Conservation (phyloP, 2,113 vertebrate species). For the Istiophorus platypterus region DNA sequence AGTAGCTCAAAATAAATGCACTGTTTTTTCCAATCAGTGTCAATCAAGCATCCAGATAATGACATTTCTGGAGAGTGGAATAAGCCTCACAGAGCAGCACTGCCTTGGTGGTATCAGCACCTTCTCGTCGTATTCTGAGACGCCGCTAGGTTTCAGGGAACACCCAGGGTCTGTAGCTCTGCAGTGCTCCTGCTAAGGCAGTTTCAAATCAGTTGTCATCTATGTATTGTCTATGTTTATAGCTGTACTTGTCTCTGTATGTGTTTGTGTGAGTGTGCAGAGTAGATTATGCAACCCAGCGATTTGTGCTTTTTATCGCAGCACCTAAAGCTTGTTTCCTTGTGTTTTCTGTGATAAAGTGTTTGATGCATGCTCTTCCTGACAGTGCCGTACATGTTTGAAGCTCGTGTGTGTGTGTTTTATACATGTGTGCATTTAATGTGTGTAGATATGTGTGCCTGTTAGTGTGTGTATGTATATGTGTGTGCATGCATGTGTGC, state of each 20-base stretch:
- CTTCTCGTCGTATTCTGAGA: conserved; percentile 12
- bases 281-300: conserved; percentile 17
- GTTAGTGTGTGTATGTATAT: conserved; percentile 19
- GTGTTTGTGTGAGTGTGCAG: neutral
- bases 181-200: conserved; percentile 33
- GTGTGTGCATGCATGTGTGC: conserved; percentile 9
- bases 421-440: conserved; percentile 9
- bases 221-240: neutral
- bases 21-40: conserved; percentile 18
- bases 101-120: conserved; percentile 32
- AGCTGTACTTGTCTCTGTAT: neutral
- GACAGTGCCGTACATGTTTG: conserved; percentile 35
- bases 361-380: conserved; percentile 36
- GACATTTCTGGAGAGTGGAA: conserved; percentile 8
- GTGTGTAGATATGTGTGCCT: conserved; percentile 18
- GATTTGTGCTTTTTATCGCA: conserved; percentile 30
- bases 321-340: conserved; percentile 19
- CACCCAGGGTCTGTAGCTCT: conserved; percentile 45
- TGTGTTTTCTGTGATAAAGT: conserved; percentile 34
- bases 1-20: neutral
- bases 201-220: conserved; percentile 37
- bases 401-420: conserved; percentile 26
- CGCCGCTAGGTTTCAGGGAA: conserved; percentile 37
- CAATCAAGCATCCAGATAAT: conserved; percentile 27
- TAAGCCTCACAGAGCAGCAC: conserved; percentile 5